Evolutionary conservation across 2,113 vertebrate species (phyloP), one percentile per base, ranked within the genome.

Genomic region (Panthera uncia): DNA sequence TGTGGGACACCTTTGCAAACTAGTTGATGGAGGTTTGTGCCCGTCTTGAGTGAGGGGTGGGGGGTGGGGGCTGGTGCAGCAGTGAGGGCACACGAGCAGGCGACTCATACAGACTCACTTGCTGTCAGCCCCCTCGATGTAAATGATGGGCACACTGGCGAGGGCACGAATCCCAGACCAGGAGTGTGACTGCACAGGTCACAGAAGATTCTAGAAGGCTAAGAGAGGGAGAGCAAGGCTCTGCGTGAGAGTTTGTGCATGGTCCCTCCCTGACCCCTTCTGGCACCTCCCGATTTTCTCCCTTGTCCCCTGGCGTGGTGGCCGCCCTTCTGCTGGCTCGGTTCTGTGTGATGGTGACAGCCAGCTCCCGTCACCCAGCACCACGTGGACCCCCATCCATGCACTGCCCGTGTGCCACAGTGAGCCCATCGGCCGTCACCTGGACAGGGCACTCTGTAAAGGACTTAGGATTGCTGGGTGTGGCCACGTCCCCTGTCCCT

Each of bases 401-500:
- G 27, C 38, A 0, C 38, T 13, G 3, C 38, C 16, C 38, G 0
- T 1, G 8, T 0, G 13, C 55, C 2, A 0, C 18, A 45, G 38
- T 1, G 5, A 15, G 29, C 19, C 21, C 45, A 36, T 18, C 10
- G 1, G 10, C 52, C 21, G 1, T 18, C 73, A 4, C 2, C 19
- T 11, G 29, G 25, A 4, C 87, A 5, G 1, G n/a, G 13, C 1
- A 3, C 73, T 29, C 38, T 29, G 0, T 45, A 15, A 45, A 29
- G 73, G 36, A 27, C 38, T 29, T 7, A 45, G 38, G 41, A 45
- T 41, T 27, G 38, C 6, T 3, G 14, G 73, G 12, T 14, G 23
- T 5, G 48, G n/a, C 68, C 68, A 3, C 4, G 0, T 31, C 29
- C 76, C 74, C 45, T 0, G 8, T 41, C 0, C 19, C 13, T 2